Conservation (phyloP, 2,113 vertebrate genomes). For the Aptenodytes forsteri region DNA sequence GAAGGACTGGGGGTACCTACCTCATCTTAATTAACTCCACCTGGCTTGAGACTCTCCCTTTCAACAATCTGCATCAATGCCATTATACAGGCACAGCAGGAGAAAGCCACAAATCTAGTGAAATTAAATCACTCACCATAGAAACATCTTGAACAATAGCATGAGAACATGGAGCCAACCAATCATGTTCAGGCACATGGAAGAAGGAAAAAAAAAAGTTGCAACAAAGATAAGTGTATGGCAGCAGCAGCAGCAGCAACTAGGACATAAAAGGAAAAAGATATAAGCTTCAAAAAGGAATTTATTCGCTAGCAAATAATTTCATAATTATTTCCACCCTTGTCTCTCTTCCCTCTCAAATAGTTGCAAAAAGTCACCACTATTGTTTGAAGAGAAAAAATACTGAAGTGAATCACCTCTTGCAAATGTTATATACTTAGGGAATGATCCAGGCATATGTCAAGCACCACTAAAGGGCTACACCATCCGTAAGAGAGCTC, state of each 20-base stretch:
- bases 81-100: slow-evolving; percentile 64
- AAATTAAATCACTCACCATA: slow-evolving; percentile 73
- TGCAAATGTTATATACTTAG: neutral
- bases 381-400: neutral
- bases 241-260: neutral
- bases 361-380: neutral
- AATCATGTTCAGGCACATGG: slow-evolving; percentile 13
- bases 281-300: neutral
- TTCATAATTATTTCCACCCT: neutral
- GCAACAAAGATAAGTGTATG: slow-evolving; percentile 29
- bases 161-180: slow-evolving; percentile 42
- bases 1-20: neutral
- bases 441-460: neutral
- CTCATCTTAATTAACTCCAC: slow-evolving; percentile 70
- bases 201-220: slow-evolving; percentile 6
- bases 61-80: slow-evolving; percentile 62
- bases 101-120: slow-evolving; percentile 67
- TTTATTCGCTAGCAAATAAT: neutral
- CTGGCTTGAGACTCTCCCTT: slow-evolving; percentile 56
- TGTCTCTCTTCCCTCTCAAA: neutral
- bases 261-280: neutral
- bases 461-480: neutral
- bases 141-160: slow-evolving; percentile 68
- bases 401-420: neutral
- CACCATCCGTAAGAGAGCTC: neutral